Base-by-base conservation (phyloP, 2,113 vertebrate species). In the Pandion haliaetus region DNA sequence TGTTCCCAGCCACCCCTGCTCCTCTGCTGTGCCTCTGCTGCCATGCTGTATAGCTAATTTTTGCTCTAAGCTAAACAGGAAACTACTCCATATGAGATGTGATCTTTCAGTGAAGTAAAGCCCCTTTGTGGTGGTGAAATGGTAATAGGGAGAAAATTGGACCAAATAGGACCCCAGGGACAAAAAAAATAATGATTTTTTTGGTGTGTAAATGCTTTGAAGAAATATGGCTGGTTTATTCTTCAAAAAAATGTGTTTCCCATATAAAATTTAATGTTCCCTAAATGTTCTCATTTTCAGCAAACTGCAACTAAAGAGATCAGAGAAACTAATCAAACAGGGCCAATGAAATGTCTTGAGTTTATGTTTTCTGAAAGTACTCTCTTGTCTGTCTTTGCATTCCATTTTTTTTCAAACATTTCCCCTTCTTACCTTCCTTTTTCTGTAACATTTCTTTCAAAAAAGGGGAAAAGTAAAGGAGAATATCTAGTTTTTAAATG, bases 151-250 rank as follows among this genome's bases (percentile, higher is more conserved):
- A 83, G 11, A 19, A 3, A 44, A 9, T 0, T 47, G 16, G 17
- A 73, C 16, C 5, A 52, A 2, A 0, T 57, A 34, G 73, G 24
- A 73, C 8, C 5, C 3, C 0, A 3, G 8, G 3, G 7, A 34
- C 8, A 36, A 63, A 44, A 29, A 59, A 19, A 19, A 10, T 4
- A 44, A 44, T 8, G 6, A 0, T 8, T 25, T 45, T 13, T 36
- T 15, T 5, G 14, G 3, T 52, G 5, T n/a, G 23, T 17, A n/a
- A 69, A 42, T 20, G 1, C 40, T 71, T 63, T 81, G 14, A 84
- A 90, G 32, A 47, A 83, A 49, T 1, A 2, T 62, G 6, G 1
- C 2, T 78, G 1, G 5, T 32, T 63, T 26, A 1, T 23, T 38
- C 59, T 52, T 55, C 10, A 3, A n/a, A 8, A 61, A 65, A 66